Evolutionary conservation across 2,113 vertebrate genomes (phyloP).

Genomic region (Poeciliopsis prolifica): DNA sequence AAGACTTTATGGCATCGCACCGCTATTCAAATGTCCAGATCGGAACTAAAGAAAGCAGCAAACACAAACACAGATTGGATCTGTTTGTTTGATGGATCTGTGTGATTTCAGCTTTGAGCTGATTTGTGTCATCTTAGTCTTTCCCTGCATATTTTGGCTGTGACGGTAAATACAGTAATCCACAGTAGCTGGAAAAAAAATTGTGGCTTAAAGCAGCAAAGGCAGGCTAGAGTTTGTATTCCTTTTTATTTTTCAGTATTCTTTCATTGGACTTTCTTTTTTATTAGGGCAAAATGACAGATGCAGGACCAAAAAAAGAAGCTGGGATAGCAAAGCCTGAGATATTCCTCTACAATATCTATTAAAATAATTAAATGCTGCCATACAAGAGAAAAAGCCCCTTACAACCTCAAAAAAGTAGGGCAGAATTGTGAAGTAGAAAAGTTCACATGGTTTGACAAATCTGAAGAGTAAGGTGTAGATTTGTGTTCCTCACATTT

Average conservation of each 20-base stretch:
- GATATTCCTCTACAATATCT: neutral
- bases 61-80: conserved; percentile 50
- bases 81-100: conserved; percentile 50
- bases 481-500: neutral
- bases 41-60: conserved; percentile 41
- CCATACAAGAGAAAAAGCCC: neutral
- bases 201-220: conserved; percentile 20
- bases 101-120: conserved; percentile 42
- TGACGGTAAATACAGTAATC: conserved; percentile 52
- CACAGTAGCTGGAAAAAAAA: conserved; percentile 34
- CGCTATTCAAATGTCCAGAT: conserved; percentile 55
- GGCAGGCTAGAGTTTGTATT: conserved; percentile 34
- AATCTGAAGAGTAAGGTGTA: neutral
- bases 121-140: conserved; percentile 30
- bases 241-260: conserved; percentile 16
- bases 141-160: conserved; percentile 32
- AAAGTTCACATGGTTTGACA: neutral
- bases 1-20: conserved; percentile 37
- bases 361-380: neutral
- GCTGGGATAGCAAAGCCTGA: neutral
- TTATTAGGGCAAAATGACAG: conserved; percentile 39
- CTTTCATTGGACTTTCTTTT: conserved; percentile 5
- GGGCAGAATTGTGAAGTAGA: neutral
- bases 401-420: neutral
- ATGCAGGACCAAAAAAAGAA: neutral